Base-by-base conservation (phyloP, 1,140 invertebrate species). In the Anastrepha obliqua region DNA sequence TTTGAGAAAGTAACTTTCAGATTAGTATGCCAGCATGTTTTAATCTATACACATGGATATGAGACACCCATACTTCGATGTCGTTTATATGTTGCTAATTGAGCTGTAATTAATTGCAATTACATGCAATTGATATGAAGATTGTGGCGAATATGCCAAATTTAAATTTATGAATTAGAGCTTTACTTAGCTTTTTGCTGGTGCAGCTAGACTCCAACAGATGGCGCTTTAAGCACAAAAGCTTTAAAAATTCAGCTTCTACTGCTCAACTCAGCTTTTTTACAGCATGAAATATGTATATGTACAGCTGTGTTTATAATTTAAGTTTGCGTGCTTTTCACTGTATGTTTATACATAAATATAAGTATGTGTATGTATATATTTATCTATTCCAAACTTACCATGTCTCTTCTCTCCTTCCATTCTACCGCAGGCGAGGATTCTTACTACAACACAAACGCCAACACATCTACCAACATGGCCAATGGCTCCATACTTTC, bases 401-500 rank as follows among this genome's bases (percentile, higher is more conserved):
- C 0, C 67, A 74, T 15, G 5, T 47, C 60, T n/a, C 44, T 74
- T 6, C 8, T 47, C 17, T 17, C 44, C 2, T 74, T 74, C 42
- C 8, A 17, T 44, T 60, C n/a, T 17, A 9, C 44, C 87, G 3
- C 87, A 93, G 92, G 92, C 89, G 92, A 93, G 89, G 92, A 93
- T 64, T 91, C 92, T 86, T 93, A 93, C 65, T 89, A 87, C 88
- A 89, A 89, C 62, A 59, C 88, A 17, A 87, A 15, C n/a, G 70
- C 86, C 20, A 88, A 87, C 58, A 88, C 67, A 78, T 90, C 92
- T 87, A 90, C 89, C 47, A 89, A 90, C 86, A 87, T 81, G 59
- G 87, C 70, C 58, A 93, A 93, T 89, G 92, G 92, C 87, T 90
- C 91, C 15, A 88, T 92, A 85, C 90, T 91, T 88, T 92, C 92